Base-by-base conservation (phyloP, 2,113 vertebrate species). In the Erythrocercus mccallii region DNA sequence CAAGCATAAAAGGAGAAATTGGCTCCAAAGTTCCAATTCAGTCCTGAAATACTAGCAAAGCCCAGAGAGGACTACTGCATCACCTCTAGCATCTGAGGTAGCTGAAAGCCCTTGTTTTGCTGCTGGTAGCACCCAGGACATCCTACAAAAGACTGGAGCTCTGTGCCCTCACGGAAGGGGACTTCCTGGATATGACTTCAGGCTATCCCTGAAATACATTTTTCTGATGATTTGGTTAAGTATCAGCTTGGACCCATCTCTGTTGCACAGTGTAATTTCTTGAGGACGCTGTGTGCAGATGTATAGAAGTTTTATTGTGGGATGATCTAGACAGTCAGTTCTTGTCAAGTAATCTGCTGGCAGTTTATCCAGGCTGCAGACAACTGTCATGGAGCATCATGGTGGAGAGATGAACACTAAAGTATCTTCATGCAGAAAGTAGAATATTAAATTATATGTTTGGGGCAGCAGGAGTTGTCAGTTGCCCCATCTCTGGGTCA, bases 321-420 rank as follows among this genome's bases (percentile, higher is more conserved):
- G 45, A 28, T 2, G 3, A 37, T 57, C 12, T 20, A 65, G 54
- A 58, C 14, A 81, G 44, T 42, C 44, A 54, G 44, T 51, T 81
- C 54, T 73, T 65, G 54, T 61, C 73, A 53, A 38, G 28, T 44
- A 12, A 19, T 56, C n/a, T 73, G 31, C 45, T 65, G 40, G 37
- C 35, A 72, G 38, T 35, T 94, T 27, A 48, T 53, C 23, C 33
- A 50, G 23, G 45, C 19, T 85, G 54, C 45, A 74, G 65, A 50
- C 53, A 60, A 8, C n/a, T 51, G 70, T 42, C 0, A 0, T 28
- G 56, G 14, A n/a, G 45, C 27, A 50, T 50, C 0, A 3, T 17
- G 50, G 16, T 53, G 65, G 45, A 73, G 40, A 57, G 24, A 33
- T 12, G 80, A 80, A 70, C 11, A 42, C 16, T 33, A 14, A 51